Base-by-base conservation (phyloP, 2,113 vertebrate species). In the Thunnus maccoyii region DNA sequence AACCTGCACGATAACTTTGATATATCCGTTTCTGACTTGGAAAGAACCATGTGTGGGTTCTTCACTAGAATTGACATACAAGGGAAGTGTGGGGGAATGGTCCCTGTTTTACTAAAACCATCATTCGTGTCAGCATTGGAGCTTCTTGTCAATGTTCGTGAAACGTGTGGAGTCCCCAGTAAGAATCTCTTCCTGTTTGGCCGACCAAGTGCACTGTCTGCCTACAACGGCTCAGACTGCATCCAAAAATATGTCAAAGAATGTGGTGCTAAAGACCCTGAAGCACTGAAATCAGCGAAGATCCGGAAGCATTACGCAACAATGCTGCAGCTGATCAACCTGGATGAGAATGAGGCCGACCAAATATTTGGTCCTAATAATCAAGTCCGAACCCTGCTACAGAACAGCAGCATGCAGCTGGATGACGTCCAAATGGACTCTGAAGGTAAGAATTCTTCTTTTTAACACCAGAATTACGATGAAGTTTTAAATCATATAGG, bases 101-200 rank as follows among this genome's bases (percentile, higher is more conserved):
- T 93, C 3, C 92, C 92, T 0, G 68, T 93, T 17, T 14, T 93
- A 0, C 63, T 93, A 0, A 92, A 90, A 17, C 84, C 87, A 6
- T 68, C 87, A 0, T 82, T 90, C 9, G 58, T 67, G 25, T 85
- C 90, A 0, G 62, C 85, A 0, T 3, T 92, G 50, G 89, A 93
- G 71, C 76, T 91, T 6, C 79, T 93, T 0, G 30, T 88, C 0
- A 4, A 52, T 0, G 18, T 52, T 2, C 89, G 91, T 0, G 58
- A 86, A 56, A 30, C 11, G 0, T 91, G 89, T 18, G 89, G 91
- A 0, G 66, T 93, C 10, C 72, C 78, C 16, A 36, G 50, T 0
- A 8, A 76, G 16, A 93, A 92, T 22, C 76, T 54, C 2, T 93
- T 74, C 18, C 32, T 93, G 20, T 91, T 93, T 16, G 86, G 46